Evolutionary conservation across 2,113 vertebrate genomes (phyloP), one percentile per base, ranked within the genome.

Genomic region (Lamprologus callipterus): DNA sequence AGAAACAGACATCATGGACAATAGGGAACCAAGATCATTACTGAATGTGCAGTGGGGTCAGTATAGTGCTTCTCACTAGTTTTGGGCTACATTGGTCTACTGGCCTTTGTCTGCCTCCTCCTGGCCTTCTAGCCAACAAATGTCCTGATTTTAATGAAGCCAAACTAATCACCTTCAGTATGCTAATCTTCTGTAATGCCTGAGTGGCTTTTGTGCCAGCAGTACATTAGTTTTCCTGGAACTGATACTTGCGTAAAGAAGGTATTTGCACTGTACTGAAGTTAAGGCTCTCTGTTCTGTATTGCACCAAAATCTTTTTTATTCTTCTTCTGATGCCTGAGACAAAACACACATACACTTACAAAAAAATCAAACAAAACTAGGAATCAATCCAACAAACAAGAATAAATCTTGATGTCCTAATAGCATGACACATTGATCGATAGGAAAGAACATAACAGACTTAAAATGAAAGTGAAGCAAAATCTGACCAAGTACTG

Each of bases 81-180:
- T 28, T 89, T 95, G 68, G 68, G 9, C 68, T 63, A 79, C 45
- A 51, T 8, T 78, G 45, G 26, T 51, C 23, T 95, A 8, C 89
- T 96, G 87, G 87, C 93, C 11, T 85, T 40, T 28, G 17, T 94
- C 42, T 94, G 92, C 70, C 91, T 95, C 70, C 54, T 95, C 55
- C 79, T 95, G 54, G 91, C 90, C 16, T 95, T 96, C 58, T 89
- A 57, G 91, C 91, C 11, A 79, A 88, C 37, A 94, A 95, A 86
- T 90, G 95, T 19, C 90, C 89, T 7, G 91, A 94, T 78, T 95
- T 95, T 78, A 96, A 96, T 78, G 92, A 95, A 83, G 90, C 90
- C 51, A 92, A 95, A 85, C 91, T 92, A 70, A 95, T 95, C 87
- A 90, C 94, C 26, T 95, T 95, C 83, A 95, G 91, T 89, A 96